Evolutionary conservation across 2,113 vertebrate genomes (phyloP), one percentile per base, ranked within the genome.

Genomic region (Cathartes aura): DNA sequence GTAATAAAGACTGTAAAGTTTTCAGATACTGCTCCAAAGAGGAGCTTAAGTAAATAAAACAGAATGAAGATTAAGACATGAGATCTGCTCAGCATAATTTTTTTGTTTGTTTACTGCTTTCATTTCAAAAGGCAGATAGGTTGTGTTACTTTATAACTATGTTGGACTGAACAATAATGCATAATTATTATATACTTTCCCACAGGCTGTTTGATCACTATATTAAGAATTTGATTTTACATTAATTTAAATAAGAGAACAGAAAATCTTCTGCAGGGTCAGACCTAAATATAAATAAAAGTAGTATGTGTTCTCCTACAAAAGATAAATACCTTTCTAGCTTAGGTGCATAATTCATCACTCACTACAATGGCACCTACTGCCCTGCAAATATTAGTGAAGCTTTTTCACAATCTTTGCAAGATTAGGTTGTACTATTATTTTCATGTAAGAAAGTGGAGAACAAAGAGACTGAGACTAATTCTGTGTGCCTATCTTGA

Each of bases 271-370:
- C 88, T 91, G 43, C 63, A 85, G 66, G 34, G 30, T 78, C n/a
- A n/a, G 70, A 40, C 26, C 38, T 67, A 79, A 93, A 63, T 68
- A 91, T 34, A 85, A 72, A 81, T 64, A 94, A 91, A 95, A 93
- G 34, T 20, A 85, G 43, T 64, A 71, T 4, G 4, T 32, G 21
- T 68, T 82, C 62, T 64, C 30, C 56, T 55, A 85, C 36, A 64
- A 91, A 89, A 82, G 34, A 80, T 64, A 85, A 95, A 93, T 50
- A 82, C 23, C 8, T 56, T 92, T 82, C 66, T 56, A 66, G 58
- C 1, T 11, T 72, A 92, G 23, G 23, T 50, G 43, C 23, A 29
- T 71, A 95, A 66, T 82, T 83, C 63, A 40, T 75, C 52, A 45
- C n/a, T 73, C 75, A 70, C 20, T 66, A 8, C 64, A 87, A 67